Evolutionary conservation across 2,797 vertebrate species (phyloP).

Genomic region (Remorina albescens): DNA sequence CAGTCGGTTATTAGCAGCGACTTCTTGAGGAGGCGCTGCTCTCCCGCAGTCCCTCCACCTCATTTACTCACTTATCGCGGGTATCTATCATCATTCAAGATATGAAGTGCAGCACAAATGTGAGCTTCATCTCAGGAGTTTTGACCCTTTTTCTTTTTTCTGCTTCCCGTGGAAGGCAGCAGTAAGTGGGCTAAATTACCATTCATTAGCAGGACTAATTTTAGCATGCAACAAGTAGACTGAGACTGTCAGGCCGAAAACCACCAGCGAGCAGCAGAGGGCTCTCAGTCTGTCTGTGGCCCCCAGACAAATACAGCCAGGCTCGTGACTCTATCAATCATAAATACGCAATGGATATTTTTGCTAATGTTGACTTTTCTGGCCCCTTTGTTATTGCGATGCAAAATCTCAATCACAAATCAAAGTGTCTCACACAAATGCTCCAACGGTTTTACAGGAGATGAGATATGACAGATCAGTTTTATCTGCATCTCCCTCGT

Average conservation of each 20-base stretch:
- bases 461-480: too few relatives aligned
- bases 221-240: background rate
- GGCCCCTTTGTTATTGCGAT: background rate
- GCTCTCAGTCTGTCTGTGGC: too few relatives aligned
- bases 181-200: background rate
- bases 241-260: background rate
- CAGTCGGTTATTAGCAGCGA: background rate
- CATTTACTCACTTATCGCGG: background rate
- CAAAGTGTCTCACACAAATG: too few relatives aligned
- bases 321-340: background rate
- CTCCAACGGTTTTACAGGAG: too few relatives aligned
- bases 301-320: too few relatives aligned
- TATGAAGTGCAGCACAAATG: background rate
- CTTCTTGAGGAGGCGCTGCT: conserved; percentile 42
- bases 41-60: conserved; percentile 30
- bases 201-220: background rate
- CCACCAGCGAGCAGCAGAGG: too few relatives aligned
- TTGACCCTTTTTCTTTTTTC: background rate
- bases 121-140: background rate
- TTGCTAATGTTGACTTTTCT: too few relatives aligned
- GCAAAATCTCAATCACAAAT: too few relatives aligned
- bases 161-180: background rate
- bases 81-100: background rate
- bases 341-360: background rate
- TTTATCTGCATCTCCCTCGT: too few relatives aligned